A percentile compares a stretch with the other conserved stretches of the same genome.
Evolutionary conservation across 2,888 invertebrate species (phyloP).

Genomic region (Himalopsyche kuldschensis): DNA sequence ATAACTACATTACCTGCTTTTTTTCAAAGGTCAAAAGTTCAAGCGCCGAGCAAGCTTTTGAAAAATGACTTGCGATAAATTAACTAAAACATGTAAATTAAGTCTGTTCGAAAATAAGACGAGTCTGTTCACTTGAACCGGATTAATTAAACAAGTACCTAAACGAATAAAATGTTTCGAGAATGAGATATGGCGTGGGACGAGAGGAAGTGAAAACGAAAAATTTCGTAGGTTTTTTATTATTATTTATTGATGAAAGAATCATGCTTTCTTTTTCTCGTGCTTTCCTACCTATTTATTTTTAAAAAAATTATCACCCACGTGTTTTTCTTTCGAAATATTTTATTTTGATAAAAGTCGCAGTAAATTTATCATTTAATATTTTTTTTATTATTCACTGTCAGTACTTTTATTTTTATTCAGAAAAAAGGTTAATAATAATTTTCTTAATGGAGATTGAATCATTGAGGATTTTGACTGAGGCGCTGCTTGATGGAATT

Average conservation of each 20-base stretch:
- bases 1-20: neutral
- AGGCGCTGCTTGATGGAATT: too few relatives aligned
- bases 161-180: neutral
- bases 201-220: neutral
- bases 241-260: neutral
- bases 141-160: conserved; percentile 8
- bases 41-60: conserved; percentile 10
- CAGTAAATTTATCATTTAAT: too few relatives aligned
- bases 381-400: too few relatives aligned
- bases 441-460: too few relatives aligned
- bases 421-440: too few relatives aligned
- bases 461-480: too few relatives aligned
- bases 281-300: too few relatives aligned
- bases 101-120: conserved; percentile 10
- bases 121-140: neutral
- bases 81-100: conserved; percentile 32
- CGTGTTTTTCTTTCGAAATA: too few relatives aligned
- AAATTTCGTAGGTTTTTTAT: neutral
- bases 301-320: too few relatives aligned
- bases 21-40: conserved; percentile 15
- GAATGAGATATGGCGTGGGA: neutral
- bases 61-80: conserved; percentile 25
- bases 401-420: too few relatives aligned
- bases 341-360: too few relatives aligned
- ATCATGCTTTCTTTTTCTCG: neutral